These are phyloP conservation scores for Atractosteus spatula DNA, from an alignment of 2,113 vertebrate species.

Conservation along the genomic window DNA sequence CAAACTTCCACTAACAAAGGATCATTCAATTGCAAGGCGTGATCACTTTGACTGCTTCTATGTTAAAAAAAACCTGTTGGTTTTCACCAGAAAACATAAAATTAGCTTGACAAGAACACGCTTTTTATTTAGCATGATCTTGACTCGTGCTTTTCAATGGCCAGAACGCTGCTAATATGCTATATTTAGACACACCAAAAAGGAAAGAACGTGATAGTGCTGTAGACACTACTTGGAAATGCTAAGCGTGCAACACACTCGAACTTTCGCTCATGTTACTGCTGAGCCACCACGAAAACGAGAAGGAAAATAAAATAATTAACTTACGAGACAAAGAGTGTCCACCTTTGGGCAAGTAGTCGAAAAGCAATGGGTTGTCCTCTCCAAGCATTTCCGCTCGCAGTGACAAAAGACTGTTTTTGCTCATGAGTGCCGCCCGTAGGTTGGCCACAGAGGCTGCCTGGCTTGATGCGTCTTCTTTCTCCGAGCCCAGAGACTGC, in stretches of 20 bases:
- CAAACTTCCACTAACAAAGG: constrained; percentile 31
- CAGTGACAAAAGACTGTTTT: constrained; percentile 94
- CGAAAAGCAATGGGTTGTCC: constrained; percentile 89
- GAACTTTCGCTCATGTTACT: too few species aligned
- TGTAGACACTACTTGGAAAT: too few species aligned
- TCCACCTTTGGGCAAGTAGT: constrained; percentile 92
- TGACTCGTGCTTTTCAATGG: too few species aligned
- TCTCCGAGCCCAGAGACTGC: constrained; percentile 67
- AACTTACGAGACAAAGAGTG: constrained; percentile 94
- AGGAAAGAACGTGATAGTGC: too few species aligned
- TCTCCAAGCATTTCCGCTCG: constrained; percentile 90
- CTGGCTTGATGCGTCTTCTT: constrained; percentile 75
- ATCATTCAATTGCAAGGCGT: constrained; percentile 22
- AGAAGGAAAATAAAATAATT: constrained; percentile 30
- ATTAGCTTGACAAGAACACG: too few species aligned
- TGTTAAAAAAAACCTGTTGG: too few species aligned
- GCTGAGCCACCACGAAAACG: constrained; percentile 2
- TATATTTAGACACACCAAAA: too few species aligned
- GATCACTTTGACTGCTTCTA: background rate
- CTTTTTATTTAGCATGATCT: too few species aligned
- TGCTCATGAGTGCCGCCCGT: constrained; percentile 91
- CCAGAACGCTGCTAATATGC: too few species aligned
- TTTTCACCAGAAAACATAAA: too few species aligned
- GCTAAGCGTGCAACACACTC: too few species aligned
- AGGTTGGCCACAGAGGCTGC: constrained; percentile 85